Conservation (phyloP, 1,140 invertebrate species). For the Calephelis nemesis region DNA sequence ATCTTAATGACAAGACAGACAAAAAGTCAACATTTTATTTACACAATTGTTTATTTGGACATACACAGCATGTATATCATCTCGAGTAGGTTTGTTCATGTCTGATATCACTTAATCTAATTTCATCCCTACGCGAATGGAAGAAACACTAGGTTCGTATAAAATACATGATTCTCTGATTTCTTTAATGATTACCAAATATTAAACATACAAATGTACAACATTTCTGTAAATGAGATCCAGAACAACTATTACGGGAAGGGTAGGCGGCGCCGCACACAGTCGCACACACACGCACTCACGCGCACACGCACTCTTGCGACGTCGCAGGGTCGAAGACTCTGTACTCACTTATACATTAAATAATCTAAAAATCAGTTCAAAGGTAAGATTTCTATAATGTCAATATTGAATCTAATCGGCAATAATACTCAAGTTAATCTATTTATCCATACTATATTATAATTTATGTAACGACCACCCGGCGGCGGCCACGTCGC, state of each 20-base stretch:
- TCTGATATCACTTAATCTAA: slow-evolving; percentile 66
- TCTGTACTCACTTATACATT: slow-evolving; percentile 41
- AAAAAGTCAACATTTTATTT: slow-evolving; percentile 66
- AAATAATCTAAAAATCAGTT: slow-evolving; percentile 60
- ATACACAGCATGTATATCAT: slow-evolving; percentile 70
- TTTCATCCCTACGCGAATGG: slow-evolving; percentile 65
- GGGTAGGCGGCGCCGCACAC: slow-evolving; percentile 36
- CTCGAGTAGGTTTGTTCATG: slow-evolving; percentile 74
- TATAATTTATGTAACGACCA: slow-evolving; percentile 63
- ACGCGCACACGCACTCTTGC: slow-evolving; percentile 33
- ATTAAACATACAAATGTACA: slow-evolving; percentile 70
- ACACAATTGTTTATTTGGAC: slow-evolving; percentile 69
- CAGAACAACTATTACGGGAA: slow-evolving; percentile 55
- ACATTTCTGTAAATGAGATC: slow-evolving; percentile 70
- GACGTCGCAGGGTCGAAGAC: slow-evolving; percentile 39
- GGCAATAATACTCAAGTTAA: slow-evolving; percentile 77
- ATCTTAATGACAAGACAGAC: slow-evolving; percentile 23
- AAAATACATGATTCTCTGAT: slow-evolving; percentile 75
- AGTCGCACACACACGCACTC: slow-evolving; percentile 41
- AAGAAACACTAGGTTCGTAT: slow-evolving; percentile 68
- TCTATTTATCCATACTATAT: slow-evolving; percentile 76
- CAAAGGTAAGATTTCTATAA: slow-evolving; percentile 58
- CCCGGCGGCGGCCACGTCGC: slow-evolving; percentile 45
- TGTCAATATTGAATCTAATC: slow-evolving; percentile 71
- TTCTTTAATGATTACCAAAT: slow-evolving; percentile 62